Conservation (phyloP, 1,140 invertebrate genomes). For the Drepana arcuata region DNA sequence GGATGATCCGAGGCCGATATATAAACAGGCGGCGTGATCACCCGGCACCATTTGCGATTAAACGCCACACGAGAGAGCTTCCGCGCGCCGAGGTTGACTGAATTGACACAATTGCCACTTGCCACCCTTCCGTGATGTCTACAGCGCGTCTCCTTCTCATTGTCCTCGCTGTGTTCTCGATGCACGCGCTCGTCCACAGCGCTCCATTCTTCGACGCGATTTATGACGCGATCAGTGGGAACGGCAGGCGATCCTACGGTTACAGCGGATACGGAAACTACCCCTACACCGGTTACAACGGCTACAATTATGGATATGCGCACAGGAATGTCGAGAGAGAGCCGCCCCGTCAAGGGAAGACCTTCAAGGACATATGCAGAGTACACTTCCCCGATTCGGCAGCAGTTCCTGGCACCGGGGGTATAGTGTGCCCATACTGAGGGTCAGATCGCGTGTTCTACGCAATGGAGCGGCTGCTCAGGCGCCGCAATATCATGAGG, state of each 20-base stretch:
- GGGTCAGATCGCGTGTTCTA: constrained; percentile 68
- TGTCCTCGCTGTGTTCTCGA: constrained; percentile 23
- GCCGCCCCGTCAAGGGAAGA: constrained; percentile 43
- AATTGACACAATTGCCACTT: constrained; percentile 61
- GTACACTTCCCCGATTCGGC: constrained; percentile 53
- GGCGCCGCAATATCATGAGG: constrained; percentile 60
- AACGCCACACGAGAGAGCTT: constrained; percentile 49
- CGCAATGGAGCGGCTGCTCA: constrained; percentile 61
- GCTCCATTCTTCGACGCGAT: constrained; percentile 57
- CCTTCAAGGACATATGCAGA: constrained; percentile 63
- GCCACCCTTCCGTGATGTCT: constrained; percentile 59
- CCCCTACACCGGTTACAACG: constrained; percentile 25
- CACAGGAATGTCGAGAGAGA: constrained; percentile 26
- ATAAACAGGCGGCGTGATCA: constrained; percentile 47
- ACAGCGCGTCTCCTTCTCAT: constrained; percentile 29
- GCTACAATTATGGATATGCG: constrained; percentile 18
- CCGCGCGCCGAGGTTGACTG: constrained; percentile 53
- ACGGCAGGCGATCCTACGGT: constrained; percentile 46
- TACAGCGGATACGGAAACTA: constrained; percentile 43
- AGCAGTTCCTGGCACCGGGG: constrained; percentile 44
- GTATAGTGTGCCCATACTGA: constrained; percentile 61
- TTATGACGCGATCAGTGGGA: constrained; percentile 58
- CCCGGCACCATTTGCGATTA: constrained; percentile 62
- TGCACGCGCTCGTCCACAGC: constrained; percentile 26
- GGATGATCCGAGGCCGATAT: constrained; percentile 67